Evolutionary conservation across 37 sponge, comb jelly and placozoan species (phyloP).

Genomic region (Oscarella lobularis): DNA sequence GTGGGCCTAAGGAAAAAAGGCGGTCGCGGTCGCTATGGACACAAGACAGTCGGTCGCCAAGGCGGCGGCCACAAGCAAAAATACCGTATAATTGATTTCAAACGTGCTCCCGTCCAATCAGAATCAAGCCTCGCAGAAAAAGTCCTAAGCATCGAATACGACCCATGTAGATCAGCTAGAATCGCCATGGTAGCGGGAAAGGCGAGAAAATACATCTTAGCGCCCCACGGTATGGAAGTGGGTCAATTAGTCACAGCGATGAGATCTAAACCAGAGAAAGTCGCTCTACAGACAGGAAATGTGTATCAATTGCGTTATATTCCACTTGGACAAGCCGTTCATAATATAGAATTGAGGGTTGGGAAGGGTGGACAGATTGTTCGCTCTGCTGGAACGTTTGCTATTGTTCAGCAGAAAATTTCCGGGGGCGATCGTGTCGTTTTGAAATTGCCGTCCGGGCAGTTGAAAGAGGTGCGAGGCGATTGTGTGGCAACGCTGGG

Average conservation of each 20-base stretch:
- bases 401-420: neutral
- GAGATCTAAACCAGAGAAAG: neutral
- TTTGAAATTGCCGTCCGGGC: neutral
- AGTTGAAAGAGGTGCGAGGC: neutral
- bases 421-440: neutral
- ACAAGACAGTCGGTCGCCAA: constrained; percentile 13
- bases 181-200: constrained; percentile 8
- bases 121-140: neutral
- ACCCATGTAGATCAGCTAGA: constrained; percentile 14
- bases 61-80: constrained; percentile 23
- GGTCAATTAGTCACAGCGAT: constrained; percentile 1
- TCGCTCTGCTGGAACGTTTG: neutral
- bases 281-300: neutral
- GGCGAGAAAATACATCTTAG: constrained; percentile 11
- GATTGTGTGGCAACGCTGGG: neutral
- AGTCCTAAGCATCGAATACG: constrained; percentile 11
- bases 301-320: neutral
- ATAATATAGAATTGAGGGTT: constrained; percentile 6
- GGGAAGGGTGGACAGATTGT: constrained; percentile 1
- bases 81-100: constrained; percentile 19
- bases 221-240: constrained; percentile 10
- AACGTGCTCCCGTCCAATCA: neutral
- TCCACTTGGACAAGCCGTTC: constrained; percentile 1
- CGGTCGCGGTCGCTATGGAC: constrained; percentile 8
- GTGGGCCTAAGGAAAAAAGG: neutral